Evolutionary conservation across 2,113 vertebrate genomes (phyloP), one percentile per base, ranked within the genome.

Genomic region (Gopherus evgoodei): DNA sequence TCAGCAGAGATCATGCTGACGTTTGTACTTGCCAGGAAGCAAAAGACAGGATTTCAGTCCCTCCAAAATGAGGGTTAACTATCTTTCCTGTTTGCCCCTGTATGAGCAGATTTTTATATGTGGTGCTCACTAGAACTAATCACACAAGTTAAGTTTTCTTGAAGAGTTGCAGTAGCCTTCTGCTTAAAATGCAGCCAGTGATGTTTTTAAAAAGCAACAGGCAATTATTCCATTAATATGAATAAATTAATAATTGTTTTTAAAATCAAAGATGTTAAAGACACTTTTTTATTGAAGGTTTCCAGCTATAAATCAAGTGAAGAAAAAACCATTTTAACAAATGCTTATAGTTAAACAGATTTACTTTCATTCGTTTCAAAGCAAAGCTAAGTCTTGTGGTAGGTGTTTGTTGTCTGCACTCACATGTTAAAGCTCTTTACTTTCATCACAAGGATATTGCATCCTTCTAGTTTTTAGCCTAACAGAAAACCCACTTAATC

Each of bases 11-110:
- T 96, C 86, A 1, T 81, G 87, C 90, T 96, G 96, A 88, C 92
- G 82, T 96, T 96, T 92, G 91, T 31, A 82, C 87, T 85, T 94
- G 88, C 81, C 89, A 85, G 85, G n/a, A 85, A 94, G 50, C 87
- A 90, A 44, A 91, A 93, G 90, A 54, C 83, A 49, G 90, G 87
- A 90, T 96, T 95, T 96, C 93, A 90, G 92, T 92, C 90, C 86
- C 84, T 94, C 87, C 92, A 86, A 93, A 25, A 65, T 62, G 80
- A 90, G 54, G 54, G 95, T 95, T 95, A 95, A 91, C 87, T 81
- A 89, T 75, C 86, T 89, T 91, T 93, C 85, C 87, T 90, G 75
- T 94, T 96, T 93, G 69, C 59, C 95, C 93, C 75, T 78, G 44
- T 95, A 84, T 86, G 90, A 90, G 42, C 50, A 54, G 69, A 81